Conservation (phyloP, 2,113 vertebrate genomes). For the Ascaphus truei region DNA sequence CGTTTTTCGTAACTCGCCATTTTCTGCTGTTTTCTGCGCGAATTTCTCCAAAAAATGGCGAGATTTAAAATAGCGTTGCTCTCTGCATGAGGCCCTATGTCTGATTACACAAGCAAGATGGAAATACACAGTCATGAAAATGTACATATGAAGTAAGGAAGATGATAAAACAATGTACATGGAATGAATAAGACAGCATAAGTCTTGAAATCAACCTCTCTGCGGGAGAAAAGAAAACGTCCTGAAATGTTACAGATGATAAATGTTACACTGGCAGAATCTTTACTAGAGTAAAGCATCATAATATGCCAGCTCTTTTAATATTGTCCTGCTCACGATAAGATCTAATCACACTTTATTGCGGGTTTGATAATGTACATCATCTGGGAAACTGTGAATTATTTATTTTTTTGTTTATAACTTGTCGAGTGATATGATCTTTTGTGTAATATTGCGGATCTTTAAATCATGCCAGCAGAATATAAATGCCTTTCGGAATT, state of each 20-base stretch:
- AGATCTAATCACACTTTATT: constrained; percentile 17
- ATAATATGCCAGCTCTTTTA: not conserved
- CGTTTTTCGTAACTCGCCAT: no score
- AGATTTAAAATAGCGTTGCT: no score
- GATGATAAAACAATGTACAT: not conserved
- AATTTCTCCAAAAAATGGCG: no score
- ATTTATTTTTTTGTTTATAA: constrained; percentile 36
- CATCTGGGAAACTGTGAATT: not conserved
- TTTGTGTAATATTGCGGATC: constrained; percentile 22
- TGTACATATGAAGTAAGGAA: not conserved
- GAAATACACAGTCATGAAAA: no score
- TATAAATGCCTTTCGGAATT: constrained; percentile 28
- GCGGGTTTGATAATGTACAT: constrained; percentile 4
- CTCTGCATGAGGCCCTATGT: no score
- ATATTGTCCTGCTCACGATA: not conserved
- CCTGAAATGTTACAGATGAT: not conserved
- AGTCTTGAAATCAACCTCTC: not conserved
- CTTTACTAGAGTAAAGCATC: not conserved
- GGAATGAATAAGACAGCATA: not conserved
- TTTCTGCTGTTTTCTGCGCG: no score
- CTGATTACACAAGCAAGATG: no score
- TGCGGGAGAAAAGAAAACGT: not conserved
- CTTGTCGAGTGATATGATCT: constrained; percentile 23
- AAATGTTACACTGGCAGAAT: not conserved
- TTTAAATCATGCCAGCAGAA: constrained; percentile 36